A percentile compares a stretch with the other conserved stretches of the same genome.
phyloP scores from a whole-genome alignment of 2,113 vertebrate genomes.

The Notiomystis cincta region DNA sequence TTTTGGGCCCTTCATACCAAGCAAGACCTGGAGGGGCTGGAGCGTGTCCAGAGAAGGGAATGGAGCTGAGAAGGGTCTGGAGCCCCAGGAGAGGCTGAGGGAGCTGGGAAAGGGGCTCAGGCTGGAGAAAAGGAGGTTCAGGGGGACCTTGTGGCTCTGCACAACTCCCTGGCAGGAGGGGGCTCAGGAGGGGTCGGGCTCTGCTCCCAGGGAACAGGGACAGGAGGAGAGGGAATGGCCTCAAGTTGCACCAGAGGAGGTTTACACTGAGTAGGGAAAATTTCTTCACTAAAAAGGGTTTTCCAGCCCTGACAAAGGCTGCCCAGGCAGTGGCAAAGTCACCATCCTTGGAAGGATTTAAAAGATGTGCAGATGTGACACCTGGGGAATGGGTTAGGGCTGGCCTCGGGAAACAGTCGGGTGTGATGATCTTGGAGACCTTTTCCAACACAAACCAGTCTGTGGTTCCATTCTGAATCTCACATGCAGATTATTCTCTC shows the following conservation, averaged over 20 bases:
- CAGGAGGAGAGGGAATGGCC: neutral
- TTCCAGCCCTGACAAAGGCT: neutral
- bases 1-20: neutral
- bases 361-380: neutral
- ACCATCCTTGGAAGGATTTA: neutral
- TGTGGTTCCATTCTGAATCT: neutral
- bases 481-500: rapidly evolving
- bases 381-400: neutral
- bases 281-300: neutral
- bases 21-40: neutral
- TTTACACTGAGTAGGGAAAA: neutral
- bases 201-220: neutral
- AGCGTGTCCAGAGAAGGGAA: neutral
- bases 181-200: rapidly evolving
- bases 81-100: rapidly evolving
- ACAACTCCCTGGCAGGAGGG: neutral
- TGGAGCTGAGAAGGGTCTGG: neutral
- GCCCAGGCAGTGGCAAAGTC: neutral
- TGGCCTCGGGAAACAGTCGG: neutral
- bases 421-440: neutral
- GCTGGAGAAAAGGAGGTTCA: neutral
- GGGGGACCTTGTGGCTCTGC: neutral
- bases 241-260: neutral
- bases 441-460: neutral
- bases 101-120: neutral